Base-by-base conservation (phyloP, 2,888 invertebrate species). In the Pollenia griseotomentosa region DNA sequence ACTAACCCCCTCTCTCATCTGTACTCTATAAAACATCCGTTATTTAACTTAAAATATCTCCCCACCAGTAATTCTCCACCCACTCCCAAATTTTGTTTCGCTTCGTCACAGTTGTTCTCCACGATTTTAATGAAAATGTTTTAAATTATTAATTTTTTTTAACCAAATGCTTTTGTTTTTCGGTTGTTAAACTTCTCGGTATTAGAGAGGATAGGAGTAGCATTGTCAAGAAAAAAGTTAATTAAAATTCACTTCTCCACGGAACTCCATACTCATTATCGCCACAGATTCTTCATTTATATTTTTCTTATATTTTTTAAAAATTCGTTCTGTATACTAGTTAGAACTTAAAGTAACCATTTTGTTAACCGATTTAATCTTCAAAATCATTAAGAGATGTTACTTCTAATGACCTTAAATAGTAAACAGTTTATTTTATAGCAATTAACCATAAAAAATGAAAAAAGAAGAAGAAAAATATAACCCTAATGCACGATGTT, bases 151-250 rank as follows among this genome's bases (percentile, higher is more conserved):
- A 19, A 6, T 19, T 42, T n/a, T 46, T 19, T 14, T 61, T 10
- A n/a, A n/a, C 2, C 40, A 42, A 10, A 10, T 33, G 23, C n/a
- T n/a, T 65, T 53, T 53, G 23, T 40, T 23, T 14, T 48, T 9
- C 57, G 11, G n/a, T 4, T 59, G 46, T 44, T 40, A 71, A 57
- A 23, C 12, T 57, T 57, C 57, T 23, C 11, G 6, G n/a, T 70
- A 11, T 71, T 33, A 55, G 46, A n/a, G 61, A 33, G 59, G 11
- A 46, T 9, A 5, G 12, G 0, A 55, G 66, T 55, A 63, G 65
- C 48, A 57, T 83, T 68, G 44, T 77, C 33, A 46, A 46, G 48
- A 77, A 63, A 71, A 83, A 71, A 83, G 71, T 71, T 73, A 83
- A 83, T 78, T 83, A 83, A 65, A 65, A 55, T 16, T 16, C 51